Conservation (phyloP, 2,888 invertebrate genomes). For the Phortica magna region DNA sequence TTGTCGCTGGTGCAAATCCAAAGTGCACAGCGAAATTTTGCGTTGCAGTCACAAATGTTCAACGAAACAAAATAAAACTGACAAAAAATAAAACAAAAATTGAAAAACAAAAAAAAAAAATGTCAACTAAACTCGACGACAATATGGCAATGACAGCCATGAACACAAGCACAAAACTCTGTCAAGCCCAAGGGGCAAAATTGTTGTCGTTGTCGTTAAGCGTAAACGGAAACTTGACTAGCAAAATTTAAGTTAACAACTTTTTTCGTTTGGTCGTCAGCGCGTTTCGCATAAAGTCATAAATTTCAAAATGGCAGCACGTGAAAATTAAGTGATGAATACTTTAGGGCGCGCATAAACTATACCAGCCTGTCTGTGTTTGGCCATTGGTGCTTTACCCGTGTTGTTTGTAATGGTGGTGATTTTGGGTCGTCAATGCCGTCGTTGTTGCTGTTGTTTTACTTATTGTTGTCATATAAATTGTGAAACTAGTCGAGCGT, state of each 20-base stretch:
- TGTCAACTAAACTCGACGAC: conserved; percentile 20
- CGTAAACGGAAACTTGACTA: conserved; percentile 1
- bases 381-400: neutral
- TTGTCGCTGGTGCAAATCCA: neutral
- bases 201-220: neutral
- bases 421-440: conserved; percentile 61
- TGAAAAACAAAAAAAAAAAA: neutral
- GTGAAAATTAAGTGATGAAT: conserved; percentile 71
- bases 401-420: neutral
- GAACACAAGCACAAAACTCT: neutral
- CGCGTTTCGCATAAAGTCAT: conserved; percentile 58
- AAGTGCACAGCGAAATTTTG: neutral
- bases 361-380: conserved; percentile 39
- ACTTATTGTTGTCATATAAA: conserved; percentile 56
- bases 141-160: conserved; percentile 22
- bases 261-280: conserved; percentile 26
- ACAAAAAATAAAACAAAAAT: conserved; percentile 6
- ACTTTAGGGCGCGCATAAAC: conserved; percentile 60
- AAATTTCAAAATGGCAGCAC: conserved; percentile 69
- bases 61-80: neutral
- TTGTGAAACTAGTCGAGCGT: conserved; percentile 62
- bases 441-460: neutral
- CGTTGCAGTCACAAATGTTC: too few relatives aligned
- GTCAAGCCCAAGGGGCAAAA: neutral
- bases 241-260: conserved; percentile 55